phyloP scores from a whole-genome alignment of 1,140 invertebrate species.

The Procambarus virginalis region DNA sequence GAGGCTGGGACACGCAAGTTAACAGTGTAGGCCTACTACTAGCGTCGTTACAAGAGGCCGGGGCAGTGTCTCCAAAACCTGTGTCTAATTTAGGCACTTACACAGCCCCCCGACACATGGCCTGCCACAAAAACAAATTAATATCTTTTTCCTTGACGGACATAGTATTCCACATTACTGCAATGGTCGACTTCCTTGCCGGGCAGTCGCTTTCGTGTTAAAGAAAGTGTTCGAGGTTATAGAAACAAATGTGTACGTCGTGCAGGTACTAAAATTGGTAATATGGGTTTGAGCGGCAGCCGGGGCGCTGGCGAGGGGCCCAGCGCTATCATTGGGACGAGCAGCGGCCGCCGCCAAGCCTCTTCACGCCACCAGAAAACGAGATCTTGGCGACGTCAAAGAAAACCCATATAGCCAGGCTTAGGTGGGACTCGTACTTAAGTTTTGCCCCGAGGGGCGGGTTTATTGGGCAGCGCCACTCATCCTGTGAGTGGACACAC shows the following conservation, averaged over 20 bases:
- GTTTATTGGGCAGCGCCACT: no score
- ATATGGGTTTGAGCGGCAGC: not conserved
- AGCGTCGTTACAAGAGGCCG: not conserved
- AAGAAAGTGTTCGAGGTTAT: not conserved
- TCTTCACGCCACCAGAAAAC: constrained; percentile 6
- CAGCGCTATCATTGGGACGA: not conserved
- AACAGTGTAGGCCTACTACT: not conserved
- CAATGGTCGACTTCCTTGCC: not conserved
- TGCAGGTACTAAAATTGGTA: not conserved
- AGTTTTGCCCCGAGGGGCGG: no score
- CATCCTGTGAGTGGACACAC: no score
- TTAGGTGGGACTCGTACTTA: not conserved
- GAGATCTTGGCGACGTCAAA: not conserved
- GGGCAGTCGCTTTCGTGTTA: no score
- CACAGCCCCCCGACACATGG: not conserved
- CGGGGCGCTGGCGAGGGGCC: constrained; percentile 1
- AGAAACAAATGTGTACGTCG: not conserved
- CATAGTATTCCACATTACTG: no score
- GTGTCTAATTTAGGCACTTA: constrained; percentile 29
- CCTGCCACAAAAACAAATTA: not conserved
- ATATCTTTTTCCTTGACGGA: not conserved
- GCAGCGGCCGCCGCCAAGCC: not conserved
- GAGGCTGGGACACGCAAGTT: not conserved
- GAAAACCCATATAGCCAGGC: not conserved
- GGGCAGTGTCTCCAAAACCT: not conserved